A percentile compares a stretch with the other conserved stretches of the same genome.
Evolutionary conservation across 2,113 vertebrate species (phyloP).

Genomic region (Alligator mississippiensis): DNA sequence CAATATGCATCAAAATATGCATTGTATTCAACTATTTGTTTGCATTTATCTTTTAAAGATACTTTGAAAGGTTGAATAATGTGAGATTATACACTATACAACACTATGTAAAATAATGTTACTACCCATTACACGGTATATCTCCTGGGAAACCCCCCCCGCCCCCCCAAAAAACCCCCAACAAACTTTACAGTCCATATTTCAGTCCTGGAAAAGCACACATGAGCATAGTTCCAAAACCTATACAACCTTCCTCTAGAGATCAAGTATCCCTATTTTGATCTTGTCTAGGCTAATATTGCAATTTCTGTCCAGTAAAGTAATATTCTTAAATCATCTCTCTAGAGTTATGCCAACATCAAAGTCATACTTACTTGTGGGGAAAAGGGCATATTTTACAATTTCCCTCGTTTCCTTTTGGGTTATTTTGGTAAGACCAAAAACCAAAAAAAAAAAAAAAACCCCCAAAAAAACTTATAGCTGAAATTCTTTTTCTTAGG

Average conservation of each 20-base stretch:
- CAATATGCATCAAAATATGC: background rate
- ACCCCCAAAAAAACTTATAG: no score
- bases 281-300: background rate
- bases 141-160: background rate
- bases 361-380: background rate
- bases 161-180: background rate
- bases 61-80: background rate
- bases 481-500: background rate
- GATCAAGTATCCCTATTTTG: background rate
- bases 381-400: no score
- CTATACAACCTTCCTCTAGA: background rate
- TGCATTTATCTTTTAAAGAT: background rate
- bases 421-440: no score
- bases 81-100: background rate
- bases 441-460: no score
- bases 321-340: background rate
- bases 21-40: slow-evolving; percentile 11
- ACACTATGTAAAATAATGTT: background rate
- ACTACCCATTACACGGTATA: background rate
- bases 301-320: background rate
- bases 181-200: background rate
- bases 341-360: background rate
- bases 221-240: background rate
- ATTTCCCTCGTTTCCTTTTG: no score
- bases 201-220: slow-evolving; percentile 3